A percentile compares a stretch with the other conserved stretches of the same genome.
Evolutionary conservation across 2,888 invertebrate genomes (phyloP).

Genomic region (Lasius fuliginosus): DNA sequence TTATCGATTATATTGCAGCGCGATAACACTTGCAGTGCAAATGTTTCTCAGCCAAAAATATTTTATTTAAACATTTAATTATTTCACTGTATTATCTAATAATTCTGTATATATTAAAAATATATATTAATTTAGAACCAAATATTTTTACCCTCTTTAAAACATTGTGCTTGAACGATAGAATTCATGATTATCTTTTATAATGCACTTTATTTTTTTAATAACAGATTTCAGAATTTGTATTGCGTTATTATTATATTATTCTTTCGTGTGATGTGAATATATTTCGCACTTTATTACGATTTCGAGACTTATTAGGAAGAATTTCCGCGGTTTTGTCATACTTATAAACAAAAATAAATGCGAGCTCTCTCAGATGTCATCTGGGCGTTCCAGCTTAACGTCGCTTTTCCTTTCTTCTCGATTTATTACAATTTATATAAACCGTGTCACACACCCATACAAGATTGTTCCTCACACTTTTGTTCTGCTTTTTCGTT

Average conservation of each 20-base stretch:
- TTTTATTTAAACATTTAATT: slow-evolving; percentile 8
- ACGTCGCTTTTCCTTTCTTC: background rate
- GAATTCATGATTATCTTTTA: slow-evolving; percentile 9
- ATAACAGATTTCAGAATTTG: background rate
- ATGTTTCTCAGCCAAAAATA: background rate
- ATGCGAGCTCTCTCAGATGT: background rate
- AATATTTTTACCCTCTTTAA: slow-evolving; percentile 1
- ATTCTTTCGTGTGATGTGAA: background rate
- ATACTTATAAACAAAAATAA: slow-evolving; percentile 1
- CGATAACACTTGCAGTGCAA: background rate
- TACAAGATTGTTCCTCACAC: background rate
- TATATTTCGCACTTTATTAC: background rate
- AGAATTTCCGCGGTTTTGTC: background rate
- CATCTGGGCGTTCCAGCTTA: background rate
- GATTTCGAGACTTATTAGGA: background rate
- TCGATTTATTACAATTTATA: slow-evolving; percentile 1
- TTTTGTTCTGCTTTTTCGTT: background rate
- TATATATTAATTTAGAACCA: background rate
- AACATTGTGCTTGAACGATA: background rate
- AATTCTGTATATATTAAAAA: background rate
- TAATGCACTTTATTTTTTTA: background rate
- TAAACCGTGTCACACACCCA: background rate
- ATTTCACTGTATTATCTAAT: background rate
- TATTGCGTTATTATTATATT: slow-evolving; percentile 5
- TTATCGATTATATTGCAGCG: slow-evolving; percentile 2